Evolutionary conservation across 2,113 vertebrate species (phyloP).

Genomic region (Indri indri): DNA sequence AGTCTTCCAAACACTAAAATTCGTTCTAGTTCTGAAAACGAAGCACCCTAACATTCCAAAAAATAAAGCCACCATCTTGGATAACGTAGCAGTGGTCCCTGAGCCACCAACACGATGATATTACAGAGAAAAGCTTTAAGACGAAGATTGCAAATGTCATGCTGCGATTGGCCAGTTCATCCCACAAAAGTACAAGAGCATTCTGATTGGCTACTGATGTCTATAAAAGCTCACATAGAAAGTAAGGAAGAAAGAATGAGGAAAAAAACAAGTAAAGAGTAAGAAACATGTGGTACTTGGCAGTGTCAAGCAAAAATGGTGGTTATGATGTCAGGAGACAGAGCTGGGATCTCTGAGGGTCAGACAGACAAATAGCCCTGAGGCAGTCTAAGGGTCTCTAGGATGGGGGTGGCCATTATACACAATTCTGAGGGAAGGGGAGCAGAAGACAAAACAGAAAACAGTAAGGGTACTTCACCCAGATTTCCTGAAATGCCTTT

Average conservation of each 20-base stretch:
- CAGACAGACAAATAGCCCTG: not conserved
- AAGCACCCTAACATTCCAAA: not conserved
- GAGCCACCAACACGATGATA: not conserved
- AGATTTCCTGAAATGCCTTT: not conserved
- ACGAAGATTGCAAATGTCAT: not conserved
- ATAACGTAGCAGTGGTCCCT: not conserved
- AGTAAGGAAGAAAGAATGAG: not conserved
- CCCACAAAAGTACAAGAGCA: not conserved
- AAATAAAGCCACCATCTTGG: not conserved
- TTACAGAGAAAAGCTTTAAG: not conserved
- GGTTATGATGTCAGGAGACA: not conserved
- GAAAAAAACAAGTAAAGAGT: not conserved
- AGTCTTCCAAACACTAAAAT: not conserved
- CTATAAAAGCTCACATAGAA: not conserved
- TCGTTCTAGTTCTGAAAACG: not conserved
- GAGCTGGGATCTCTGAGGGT: not conserved
- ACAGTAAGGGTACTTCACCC: not conserved
- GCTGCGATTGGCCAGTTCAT: not conserved
- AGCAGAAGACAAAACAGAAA: not conserved
- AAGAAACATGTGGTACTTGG: not conserved
- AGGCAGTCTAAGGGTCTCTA: not conserved
- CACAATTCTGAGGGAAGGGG: not conserved
- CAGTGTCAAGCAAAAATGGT: not conserved
- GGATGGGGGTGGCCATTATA: not conserved
- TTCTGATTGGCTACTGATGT: not conserved